A percentile compares a stretch with the other conserved stretches of the same genome.
These are phyloP conservation scores for Lonchura striata DNA, from an alignment of 2,113 vertebrate genomes.

Conservation along the genomic window DNA sequence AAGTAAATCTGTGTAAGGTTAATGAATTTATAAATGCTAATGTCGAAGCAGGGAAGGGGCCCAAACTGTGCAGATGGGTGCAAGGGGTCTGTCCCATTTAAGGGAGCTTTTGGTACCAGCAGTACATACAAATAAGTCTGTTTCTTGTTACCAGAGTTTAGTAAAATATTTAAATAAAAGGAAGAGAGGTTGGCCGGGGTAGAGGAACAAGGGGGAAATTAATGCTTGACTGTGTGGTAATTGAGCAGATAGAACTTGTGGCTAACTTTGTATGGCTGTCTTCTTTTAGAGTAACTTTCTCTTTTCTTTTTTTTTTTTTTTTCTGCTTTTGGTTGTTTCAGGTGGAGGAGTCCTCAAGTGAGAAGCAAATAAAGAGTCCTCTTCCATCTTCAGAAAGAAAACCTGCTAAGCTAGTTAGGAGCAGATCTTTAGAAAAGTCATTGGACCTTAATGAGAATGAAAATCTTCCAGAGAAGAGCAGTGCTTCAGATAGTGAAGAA, in stretches of 20 bases:
- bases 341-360: conserved; percentile 71
- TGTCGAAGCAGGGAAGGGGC: neutral
- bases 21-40: neutral
- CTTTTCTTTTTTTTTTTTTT: neutral
- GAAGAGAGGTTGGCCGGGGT: neutral
- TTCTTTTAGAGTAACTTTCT: neutral
- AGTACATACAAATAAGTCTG: neutral
- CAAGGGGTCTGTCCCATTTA: neutral
- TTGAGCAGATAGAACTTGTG: neutral
- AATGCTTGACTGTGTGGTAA: neutral
- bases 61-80: neutral
- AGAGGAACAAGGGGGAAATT: neutral
- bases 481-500: conserved; percentile 86
- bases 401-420: conserved; percentile 50
- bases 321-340: conserved; percentile 25
- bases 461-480: conserved; percentile 82
- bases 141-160: neutral
- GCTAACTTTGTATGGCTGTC: neutral
- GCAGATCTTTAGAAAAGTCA: conserved; percentile 73
- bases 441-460: conserved; percentile 88
- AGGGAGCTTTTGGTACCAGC: neutral
- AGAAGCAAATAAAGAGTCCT: conserved; percentile 69
- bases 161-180: neutral
- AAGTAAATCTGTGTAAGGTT: neutral
- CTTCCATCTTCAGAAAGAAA: conserved; percentile 68